phyloP scores from a whole-genome alignment of 1,140 invertebrate genomes.

The Battus philenor region DNA sequence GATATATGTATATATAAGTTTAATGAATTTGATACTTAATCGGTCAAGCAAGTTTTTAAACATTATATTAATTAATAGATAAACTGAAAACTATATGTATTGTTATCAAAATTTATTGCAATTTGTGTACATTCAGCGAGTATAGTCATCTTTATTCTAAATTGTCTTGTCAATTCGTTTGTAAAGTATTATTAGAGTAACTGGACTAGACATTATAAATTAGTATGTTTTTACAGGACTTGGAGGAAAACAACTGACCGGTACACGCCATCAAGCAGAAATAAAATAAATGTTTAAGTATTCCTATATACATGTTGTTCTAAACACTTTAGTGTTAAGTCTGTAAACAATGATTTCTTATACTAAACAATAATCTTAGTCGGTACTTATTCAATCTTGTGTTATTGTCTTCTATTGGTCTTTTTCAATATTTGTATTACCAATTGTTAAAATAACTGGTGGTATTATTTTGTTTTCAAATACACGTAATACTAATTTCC shows the following conservation, averaged over 20 bases:
- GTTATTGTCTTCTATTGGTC: too few species aligned
- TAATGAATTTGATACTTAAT: too few species aligned
- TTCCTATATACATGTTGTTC: too few species aligned
- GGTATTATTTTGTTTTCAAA: too few species aligned
- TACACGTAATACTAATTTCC: too few species aligned
- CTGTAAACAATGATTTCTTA: too few species aligned
- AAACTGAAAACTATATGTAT: not conserved
- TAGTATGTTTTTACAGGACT: slow-evolving; percentile 41
- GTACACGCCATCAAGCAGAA: slow-evolving; percentile 6
- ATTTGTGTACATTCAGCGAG: not conserved
- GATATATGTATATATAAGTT: too few species aligned
- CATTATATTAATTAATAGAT: not conserved
- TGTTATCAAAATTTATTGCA: not conserved
- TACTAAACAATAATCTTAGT: too few species aligned
- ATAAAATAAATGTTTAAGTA: slow-evolving; percentile 9
- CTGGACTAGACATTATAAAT: slow-evolving; percentile 6
- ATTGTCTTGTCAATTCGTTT: not conserved
- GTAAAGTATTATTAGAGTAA: not conserved
- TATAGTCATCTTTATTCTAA: not conserved
- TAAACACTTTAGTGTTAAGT: too few species aligned
- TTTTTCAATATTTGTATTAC: too few species aligned
- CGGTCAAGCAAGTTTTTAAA: slow-evolving; percentile 1
- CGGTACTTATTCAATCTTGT: slow-evolving; percentile 5
- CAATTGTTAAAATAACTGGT: too few species aligned
- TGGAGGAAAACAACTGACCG: slow-evolving; percentile 49